A percentile compares a stretch with the other conserved stretches of the same genome.
Conservation (phyloP, 2,797 vertebrate species). For the Lepus townsendii region DNA sequence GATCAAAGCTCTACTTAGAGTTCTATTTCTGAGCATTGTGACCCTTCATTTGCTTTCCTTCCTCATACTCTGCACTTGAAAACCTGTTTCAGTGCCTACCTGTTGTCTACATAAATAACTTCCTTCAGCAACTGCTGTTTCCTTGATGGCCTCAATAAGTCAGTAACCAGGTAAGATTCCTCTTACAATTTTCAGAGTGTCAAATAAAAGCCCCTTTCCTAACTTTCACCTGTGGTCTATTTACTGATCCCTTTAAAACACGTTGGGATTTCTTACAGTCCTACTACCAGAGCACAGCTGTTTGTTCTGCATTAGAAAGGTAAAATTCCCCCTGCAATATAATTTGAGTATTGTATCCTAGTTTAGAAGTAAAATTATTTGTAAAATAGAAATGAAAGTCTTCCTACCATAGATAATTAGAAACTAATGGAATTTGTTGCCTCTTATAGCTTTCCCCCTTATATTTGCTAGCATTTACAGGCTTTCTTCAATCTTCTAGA, state of each 20-base stretch:
- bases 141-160: slow-evolving; percentile 18
- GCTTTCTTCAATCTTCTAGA: background rate
- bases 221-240: background rate
- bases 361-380: slow-evolving; percentile 11
- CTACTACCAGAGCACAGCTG: background rate
- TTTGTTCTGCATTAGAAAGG: background rate
- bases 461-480: background rate
- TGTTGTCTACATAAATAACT: background rate
- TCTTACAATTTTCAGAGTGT: slow-evolving; percentile 52
- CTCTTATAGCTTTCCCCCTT: background rate
- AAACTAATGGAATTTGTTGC: background rate
- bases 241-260: slow-evolving; percentile 26
- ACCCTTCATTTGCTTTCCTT: background rate
- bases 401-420: slow-evolving; percentile 18
- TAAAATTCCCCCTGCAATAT: background rate
- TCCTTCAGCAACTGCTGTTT: slow-evolving; percentile 24
- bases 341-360: background rate
- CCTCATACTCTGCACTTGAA: background rate
- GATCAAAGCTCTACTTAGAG: background rate
- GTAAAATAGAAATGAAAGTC: background rate
- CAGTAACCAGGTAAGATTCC: slow-evolving; percentile 43
- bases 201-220: background rate
- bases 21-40: background rate
- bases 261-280: background rate
- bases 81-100: background rate